Base-by-base conservation (phyloP, 2,113 vertebrate species). In the Pyxicephalus adspersus region DNA sequence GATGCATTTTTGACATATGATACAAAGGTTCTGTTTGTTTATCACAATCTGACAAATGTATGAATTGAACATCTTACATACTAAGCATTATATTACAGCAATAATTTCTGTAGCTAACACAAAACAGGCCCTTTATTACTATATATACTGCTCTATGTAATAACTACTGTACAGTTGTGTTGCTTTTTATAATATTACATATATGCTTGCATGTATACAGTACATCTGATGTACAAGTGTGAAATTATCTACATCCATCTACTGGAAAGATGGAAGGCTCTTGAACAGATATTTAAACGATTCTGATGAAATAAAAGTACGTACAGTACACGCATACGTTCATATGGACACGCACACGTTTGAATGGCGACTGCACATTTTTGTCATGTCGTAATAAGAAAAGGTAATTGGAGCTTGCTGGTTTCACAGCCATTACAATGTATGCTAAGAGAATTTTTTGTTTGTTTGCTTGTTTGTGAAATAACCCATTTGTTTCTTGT, bases 361-460 rank as follows among this genome's bases (percentile, higher is more conserved):
- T 71, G 73, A 83, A 79, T 82, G 88, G 85, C 84, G 81, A 87
- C 87, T 91, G 92, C 88, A 89, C 94, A 95, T 94, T 94, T 95
- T 79, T 94, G 94, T 92, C 95, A 96, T 95, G 93, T 88, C 90
- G 91, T 86, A 71, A 83, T 86, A 87, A 88, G 91, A 90, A 88
- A 89, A 89, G 92, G 92, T 90, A 91, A 89, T 88, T 91, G 90
- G 88, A 88, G 89, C 85, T 91, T 84, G 86, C 84, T 90, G 88
- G 84, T 91, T 89, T 93, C 87, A 88, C 94, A 95, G 94, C 94
- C 94, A 94, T 93, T 91, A 94, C 91, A 93, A 89, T 91, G 93
- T 93, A 91, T 89, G 92, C 87, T 83, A 90, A 92, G 90, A 93
- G 90, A 90, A 90, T 68, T 70, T 50, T 73, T n/a, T n/a, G n/a